Evolutionary conservation across 2,888 invertebrate genomes (phyloP), one percentile per base, ranked within the genome.

Genomic region (Leuctra nigra): DNA sequence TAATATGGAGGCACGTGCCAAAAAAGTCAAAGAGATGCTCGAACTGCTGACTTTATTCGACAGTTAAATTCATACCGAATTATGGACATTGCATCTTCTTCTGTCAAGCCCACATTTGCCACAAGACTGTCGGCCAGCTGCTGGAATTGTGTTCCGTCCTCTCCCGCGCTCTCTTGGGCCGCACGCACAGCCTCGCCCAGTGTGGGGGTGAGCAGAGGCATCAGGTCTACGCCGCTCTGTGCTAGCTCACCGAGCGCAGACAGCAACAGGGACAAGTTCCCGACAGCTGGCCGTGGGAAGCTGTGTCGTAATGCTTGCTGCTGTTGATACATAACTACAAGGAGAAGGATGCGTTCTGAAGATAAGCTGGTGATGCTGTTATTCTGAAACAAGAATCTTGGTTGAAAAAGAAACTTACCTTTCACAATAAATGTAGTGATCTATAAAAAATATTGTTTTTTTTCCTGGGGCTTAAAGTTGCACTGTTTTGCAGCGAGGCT

Each of bases 311-410:
- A 74, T 57, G 70, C 67, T 13, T 69, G 67, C 56, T 90, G 87
- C 13, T 78, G 78, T 61, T 85, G 83, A 66, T 83, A 87, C 50
- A 91, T 74, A 62, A 86, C 75, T n/a, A 84, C 73, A 22, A 91
- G 70, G 13, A 89, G 71, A 36, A 86, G 69, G 7, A 83, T 71
- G 0, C 82, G 78, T 66, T 90, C 87, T 60, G 75, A 74, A 13
- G 80, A 73, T 47, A 91, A 74, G 16, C 18, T 16, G 48, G 48
- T 16, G 2, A 9, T 23, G 24, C 39, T n/a, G n/a, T n/a, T n/a
- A n/a, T n/a, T n/a, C n/a, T n/a, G n/a, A n/a, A n/a, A n/a, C n/a
- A n/a, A n/a, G n/a, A n/a, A n/a, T n/a, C n/a, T n/a, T n/a, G n/a
- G n/a, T n/a, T n/a, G n/a, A n/a, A n/a, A n/a, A n/a, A n/a, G n/a